Base-by-base conservation (phyloP, 2,113 vertebrate genomes). In the Sinocyclocheilus rhinocerous region DNA sequence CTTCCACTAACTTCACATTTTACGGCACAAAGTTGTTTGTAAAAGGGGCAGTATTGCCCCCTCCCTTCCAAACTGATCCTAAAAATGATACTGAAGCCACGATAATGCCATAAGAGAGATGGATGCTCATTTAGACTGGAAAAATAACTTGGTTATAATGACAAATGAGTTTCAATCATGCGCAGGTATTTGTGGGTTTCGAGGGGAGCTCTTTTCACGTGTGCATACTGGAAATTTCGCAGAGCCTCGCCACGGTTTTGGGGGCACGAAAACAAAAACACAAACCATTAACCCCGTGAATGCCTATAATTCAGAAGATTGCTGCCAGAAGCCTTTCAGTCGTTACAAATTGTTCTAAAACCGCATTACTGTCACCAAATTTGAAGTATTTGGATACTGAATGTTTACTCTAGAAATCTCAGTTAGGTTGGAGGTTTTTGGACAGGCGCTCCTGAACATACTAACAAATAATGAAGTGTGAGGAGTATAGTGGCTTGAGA, bases 201-300 rank as follows among this genome's bases (percentile, higher is more conserved):
- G 52, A 67, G 50, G 20, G 65, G 80, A 85, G 69, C 82, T 63
- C 75, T 85, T 63, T 65, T 82, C 42, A 29, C 52, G 57, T 77
- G 87, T 57, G 50, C 84, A 85, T 85, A 57, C 89, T 91, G 92
- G 88, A 93, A 88, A 91, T 91, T 92, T 92, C 88, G 45, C 91
- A 39, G 36, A 90, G 76, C 89, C 84, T 84, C 89, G 91, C 89
- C 90, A 91, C 86, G 42, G n/a, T 57, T 85, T 52, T 84, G 75
- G 80, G 79, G 88, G 55, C 65, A 24, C 2, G 70, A 89, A 88
- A 88, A 88, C 88, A 84, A 86, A 90, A 55, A 87, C 78, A 85
- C 87, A 11, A 42, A 45, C 42, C 85, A 77, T 88, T 93, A 91
- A 92, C 91, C 91, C 90, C 89, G 70, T 90, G 87, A 89, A 81